These are phyloP conservation scores for Colinus virginianus DNA, from an alignment of 2,113 vertebrate species.

Conservation along the genomic window DNA sequence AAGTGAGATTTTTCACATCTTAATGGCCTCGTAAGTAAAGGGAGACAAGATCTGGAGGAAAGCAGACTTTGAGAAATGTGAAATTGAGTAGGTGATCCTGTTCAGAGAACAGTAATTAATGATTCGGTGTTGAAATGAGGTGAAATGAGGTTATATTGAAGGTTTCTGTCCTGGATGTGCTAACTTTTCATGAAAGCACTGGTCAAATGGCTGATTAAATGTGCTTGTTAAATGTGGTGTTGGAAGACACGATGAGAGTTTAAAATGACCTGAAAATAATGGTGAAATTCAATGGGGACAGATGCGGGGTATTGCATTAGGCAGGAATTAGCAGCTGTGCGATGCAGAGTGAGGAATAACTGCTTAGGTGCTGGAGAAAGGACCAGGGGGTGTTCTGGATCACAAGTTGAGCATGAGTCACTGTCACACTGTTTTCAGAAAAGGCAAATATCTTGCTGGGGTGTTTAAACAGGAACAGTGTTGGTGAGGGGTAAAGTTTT, in stretches of 20 bases:
- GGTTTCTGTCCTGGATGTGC: not conserved
- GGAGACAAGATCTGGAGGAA: not conserved
- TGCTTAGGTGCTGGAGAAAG: slow-evolving; percentile 43
- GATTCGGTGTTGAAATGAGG: not conserved
- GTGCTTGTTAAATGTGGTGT: slow-evolving; percentile 39
- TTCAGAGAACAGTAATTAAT: not conserved
- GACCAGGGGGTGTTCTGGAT: slow-evolving; percentile 65
- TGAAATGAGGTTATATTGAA: slow-evolving; percentile 9
- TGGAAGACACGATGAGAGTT: slow-evolving; percentile 10
- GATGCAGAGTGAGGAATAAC: slow-evolving; percentile 16
- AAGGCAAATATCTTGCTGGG: slow-evolving; percentile 22
- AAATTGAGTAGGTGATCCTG: not conserved
- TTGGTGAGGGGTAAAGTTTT: not conserved
- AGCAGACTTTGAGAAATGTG: not conserved
- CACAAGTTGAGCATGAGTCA: slow-evolving; percentile 67
- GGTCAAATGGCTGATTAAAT: slow-evolving; percentile 18
- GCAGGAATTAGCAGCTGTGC: slow-evolving; percentile 24
- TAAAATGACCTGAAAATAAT: slow-evolving; percentile 9
- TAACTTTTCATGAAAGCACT: slow-evolving; percentile 22
- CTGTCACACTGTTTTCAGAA: slow-evolving; percentile 57
- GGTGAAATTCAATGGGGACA: not conserved
- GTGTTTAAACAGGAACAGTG: slow-evolving; percentile 17
- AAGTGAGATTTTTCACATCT: not conserved
- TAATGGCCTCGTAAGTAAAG: not conserved
- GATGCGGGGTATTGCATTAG: not conserved